Evolutionary conservation across 35 echinoderm and acorn worm species (phyloP).

Genomic region (Lytechinus variegatus): DNA sequence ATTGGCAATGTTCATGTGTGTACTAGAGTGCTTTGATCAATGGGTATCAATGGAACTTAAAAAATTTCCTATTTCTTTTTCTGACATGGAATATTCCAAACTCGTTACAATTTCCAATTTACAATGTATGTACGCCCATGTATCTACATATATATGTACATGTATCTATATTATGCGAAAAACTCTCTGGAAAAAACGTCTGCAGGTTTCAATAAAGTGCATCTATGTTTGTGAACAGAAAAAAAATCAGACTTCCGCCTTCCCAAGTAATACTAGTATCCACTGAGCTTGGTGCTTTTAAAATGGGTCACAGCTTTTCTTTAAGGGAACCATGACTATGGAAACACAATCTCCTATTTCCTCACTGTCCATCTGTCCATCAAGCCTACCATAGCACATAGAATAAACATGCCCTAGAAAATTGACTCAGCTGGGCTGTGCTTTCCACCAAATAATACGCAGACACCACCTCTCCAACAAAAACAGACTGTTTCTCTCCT

Average conservation of each 20-base stretch:
- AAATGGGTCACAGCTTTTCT: not conserved
- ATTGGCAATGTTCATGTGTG: no score
- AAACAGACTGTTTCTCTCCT: not conserved
- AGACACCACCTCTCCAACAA: not conserved
- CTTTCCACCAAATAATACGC: not conserved
- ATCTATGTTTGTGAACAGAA: not conserved
- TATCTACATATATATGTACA: no score
- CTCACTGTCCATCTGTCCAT: not conserved
- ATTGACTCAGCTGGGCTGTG: not conserved
- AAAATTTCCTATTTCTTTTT: no score
- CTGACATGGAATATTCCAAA: no score
- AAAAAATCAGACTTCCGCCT: not conserved
- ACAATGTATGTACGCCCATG: no score
- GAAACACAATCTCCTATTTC: not conserved
- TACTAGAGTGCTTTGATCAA: no score
- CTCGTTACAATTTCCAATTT: no score
- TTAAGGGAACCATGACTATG: not conserved
- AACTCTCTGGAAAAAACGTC: not conserved
- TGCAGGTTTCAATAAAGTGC: not conserved
- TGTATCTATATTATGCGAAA: no score
- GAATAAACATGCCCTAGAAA: constrained; percentile 12
- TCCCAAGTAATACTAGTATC: not conserved
- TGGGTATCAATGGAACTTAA: no score
- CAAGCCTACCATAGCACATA: not conserved
- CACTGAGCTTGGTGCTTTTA: not conserved